Conservation (phyloP, 2,797 vertebrate species). For the Hypotaenidia philippensis region DNA sequence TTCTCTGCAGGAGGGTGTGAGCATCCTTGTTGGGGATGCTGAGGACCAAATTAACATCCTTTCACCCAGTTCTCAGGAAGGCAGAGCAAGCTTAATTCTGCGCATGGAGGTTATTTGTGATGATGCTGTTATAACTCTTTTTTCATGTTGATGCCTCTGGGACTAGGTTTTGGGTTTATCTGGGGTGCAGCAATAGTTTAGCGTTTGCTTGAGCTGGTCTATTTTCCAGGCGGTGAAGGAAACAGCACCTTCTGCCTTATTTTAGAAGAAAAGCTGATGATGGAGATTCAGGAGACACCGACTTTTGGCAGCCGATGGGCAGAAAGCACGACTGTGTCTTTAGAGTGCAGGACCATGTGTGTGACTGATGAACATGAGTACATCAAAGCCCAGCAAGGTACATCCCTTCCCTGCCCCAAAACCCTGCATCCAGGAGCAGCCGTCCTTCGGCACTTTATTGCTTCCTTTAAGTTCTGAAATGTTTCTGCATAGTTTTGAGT, state of each 20-base stretch:
- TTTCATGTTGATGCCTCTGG: background rate
- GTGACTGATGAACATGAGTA: rapidly evolving
- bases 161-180: background rate
- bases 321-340: background rate
- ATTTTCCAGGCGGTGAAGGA: background rate
- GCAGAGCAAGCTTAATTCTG: background rate
- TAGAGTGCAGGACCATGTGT: rapidly evolving
- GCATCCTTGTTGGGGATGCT: rapidly evolving
- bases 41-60: background rate
- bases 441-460: background rate
- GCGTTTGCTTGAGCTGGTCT: rapidly evolving
- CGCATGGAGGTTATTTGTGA: background rate
- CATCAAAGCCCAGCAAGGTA: background rate
- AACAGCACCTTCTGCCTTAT: slow-evolving; percentile 13
- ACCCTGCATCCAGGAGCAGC: background rate
- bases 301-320: background rate
- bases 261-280: background rate
- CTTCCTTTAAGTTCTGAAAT: background rate
- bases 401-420: background rate
- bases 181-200: background rate
- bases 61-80: background rate
- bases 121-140: background rate
- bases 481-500: background rate
- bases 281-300: background rate
- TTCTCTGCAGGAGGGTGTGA: background rate